Percentiles rank a stretch among this genome's conserved stretches.
These are phyloP conservation scores for Lycopodina hypogea DNA, from an alignment of 37 sponge, comb jelly and placozoan species.

Conservation along the genomic window DNA sequence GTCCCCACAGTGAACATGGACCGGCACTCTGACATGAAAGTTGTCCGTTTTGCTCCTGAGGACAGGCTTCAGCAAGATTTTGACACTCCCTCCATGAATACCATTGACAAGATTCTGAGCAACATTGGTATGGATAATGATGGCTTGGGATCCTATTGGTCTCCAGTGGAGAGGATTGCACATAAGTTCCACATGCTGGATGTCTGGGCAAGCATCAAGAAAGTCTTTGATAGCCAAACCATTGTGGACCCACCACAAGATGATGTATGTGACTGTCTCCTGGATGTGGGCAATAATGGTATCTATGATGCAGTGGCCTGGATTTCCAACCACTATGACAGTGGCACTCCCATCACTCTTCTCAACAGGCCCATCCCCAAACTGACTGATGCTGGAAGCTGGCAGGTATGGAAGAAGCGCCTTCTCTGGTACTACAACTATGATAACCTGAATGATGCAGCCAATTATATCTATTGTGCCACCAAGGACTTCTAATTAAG, in stretches of 20 bases:
- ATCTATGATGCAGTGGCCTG: slow-evolving; percentile 67
- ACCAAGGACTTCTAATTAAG: slow-evolving; percentile 66
- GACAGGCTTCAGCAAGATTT: slow-evolving; percentile 44
- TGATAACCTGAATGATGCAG: slow-evolving; percentile 55
- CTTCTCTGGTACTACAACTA: slow-evolving; percentile 66
- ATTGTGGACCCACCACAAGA: slow-evolving; percentile 39
- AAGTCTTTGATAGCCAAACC: slow-evolving; percentile 27
- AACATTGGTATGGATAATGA: slow-evolving; percentile 63
- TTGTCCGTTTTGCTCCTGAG: slow-evolving; percentile 65
- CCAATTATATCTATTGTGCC: slow-evolving; percentile 63
- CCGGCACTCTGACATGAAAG: slow-evolving; percentile 42
- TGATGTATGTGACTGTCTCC: slow-evolving; percentile 55
- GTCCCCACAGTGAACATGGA: slow-evolving; percentile 78
- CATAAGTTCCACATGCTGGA: slow-evolving; percentile 78
- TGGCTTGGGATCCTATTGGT: slow-evolving; percentile 73
- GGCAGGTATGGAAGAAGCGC: slow-evolving; percentile 67
- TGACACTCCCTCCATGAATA: slow-evolving; percentile 58
- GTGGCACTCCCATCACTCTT: slow-evolving; percentile 77
- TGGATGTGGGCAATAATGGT: slow-evolving; percentile 55
- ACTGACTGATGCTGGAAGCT: slow-evolving; percentile 54
- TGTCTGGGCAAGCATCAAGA: slow-evolving; percentile 49
- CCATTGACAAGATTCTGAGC: slow-evolving; percentile 65
- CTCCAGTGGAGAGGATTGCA: slow-evolving; percentile 71
- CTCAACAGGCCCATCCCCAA: slow-evolving; percentile 82
- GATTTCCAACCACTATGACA: slow-evolving; percentile 75